Evolutionary conservation across 2,797 vertebrate species (phyloP).

Genomic region (Percopsis omiscomaycus): DNA sequence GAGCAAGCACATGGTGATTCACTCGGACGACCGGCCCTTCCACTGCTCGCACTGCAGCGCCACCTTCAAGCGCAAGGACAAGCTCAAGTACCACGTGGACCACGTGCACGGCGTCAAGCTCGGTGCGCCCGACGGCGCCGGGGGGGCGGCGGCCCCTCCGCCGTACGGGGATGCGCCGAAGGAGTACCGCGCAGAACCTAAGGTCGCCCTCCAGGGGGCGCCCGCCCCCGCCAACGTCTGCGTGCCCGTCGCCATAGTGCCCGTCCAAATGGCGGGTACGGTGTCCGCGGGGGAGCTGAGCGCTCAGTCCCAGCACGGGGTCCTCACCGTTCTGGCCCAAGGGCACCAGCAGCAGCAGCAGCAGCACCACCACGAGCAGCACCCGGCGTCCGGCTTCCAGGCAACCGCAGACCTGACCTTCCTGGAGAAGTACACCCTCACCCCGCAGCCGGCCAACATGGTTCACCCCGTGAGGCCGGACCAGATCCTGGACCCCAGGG

Average conservation of each 20-base stretch:
- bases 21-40: constrained; percentile 95
- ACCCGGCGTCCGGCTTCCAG: constrained; percentile 80
- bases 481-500: constrained; percentile 91
- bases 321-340: constrained; percentile 65
- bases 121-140: constrained; percentile 63
- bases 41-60: constrained; percentile 95
- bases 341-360: constrained; percentile 60
- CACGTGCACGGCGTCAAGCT: constrained; percentile 89
- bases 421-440: constrained; percentile 94
- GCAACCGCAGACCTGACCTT: constrained; percentile 87
- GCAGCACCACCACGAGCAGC: constrained; percentile 66
- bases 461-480: constrained; percentile 90
- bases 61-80: constrained; percentile 97
- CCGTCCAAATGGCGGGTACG: constrained; percentile 65
- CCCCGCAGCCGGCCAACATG: constrained; percentile 91
- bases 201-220: constrained; percentile 68
- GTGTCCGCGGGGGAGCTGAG: constrained; percentile 57
- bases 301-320: constrained; percentile 57
- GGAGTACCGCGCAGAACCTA: constrained; percentile 49
- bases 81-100: constrained; percentile 95
- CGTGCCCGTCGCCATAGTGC: constrained; percentile 77
- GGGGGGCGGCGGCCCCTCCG: constrained; percentile 65
- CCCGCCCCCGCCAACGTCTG: constrained; percentile 71
- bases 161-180: constrained; percentile 76
- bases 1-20: constrained; percentile 98